Percentiles rank a stretch among this genome's conserved stretches.
Conservation (phyloP, 2,888 invertebrate species). For the Ephialtes manifestator region DNA sequence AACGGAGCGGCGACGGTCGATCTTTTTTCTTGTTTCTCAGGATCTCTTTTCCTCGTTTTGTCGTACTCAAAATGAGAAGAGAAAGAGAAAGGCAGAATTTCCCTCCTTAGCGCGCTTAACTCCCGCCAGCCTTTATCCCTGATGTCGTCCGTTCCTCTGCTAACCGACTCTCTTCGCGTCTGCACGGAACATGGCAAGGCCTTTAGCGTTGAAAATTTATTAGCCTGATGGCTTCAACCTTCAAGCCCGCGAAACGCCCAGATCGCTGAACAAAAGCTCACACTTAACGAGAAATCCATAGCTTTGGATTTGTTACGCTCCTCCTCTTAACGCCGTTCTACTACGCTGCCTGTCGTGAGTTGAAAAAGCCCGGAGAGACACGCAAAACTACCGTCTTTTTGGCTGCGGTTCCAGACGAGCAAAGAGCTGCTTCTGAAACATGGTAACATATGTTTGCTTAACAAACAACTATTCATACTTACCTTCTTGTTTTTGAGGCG, state of each 20-base stretch:
- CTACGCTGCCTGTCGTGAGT: neutral
- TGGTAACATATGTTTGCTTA: no score
- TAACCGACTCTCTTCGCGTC: slow-evolving; percentile 58
- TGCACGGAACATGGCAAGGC: slow-evolving; percentile 66
- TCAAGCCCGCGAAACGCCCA: slow-evolving; percentile 46
- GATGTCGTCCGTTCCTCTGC: slow-evolving; percentile 58
- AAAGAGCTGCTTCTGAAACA: no score
- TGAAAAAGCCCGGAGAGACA: no score
- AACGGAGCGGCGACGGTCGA: neutral
- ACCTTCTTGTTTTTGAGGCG: no score
- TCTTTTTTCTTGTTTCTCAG: slow-evolving; percentile 39
- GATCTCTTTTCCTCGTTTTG: slow-evolving; percentile 32
- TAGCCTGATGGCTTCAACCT: slow-evolving; percentile 63
- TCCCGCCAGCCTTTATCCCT: slow-evolving; percentile 35
- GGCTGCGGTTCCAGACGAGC: no score
- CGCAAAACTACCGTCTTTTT: no score
- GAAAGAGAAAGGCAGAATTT: slow-evolving; percentile 3
- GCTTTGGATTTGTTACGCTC: slow-evolving; percentile 34
- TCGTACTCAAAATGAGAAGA: slow-evolving; percentile 42
- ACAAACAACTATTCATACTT: no score
- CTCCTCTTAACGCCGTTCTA: slow-evolving; percentile 5
- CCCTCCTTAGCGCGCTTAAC: slow-evolving; percentile 27
- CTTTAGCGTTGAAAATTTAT: slow-evolving; percentile 72
- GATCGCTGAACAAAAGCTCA: slow-evolving; percentile 70
- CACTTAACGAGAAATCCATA: slow-evolving; percentile 68